phyloP scores from a whole-genome alignment of 1,140 invertebrate species.

The Trichogramma pretiosum region DNA sequence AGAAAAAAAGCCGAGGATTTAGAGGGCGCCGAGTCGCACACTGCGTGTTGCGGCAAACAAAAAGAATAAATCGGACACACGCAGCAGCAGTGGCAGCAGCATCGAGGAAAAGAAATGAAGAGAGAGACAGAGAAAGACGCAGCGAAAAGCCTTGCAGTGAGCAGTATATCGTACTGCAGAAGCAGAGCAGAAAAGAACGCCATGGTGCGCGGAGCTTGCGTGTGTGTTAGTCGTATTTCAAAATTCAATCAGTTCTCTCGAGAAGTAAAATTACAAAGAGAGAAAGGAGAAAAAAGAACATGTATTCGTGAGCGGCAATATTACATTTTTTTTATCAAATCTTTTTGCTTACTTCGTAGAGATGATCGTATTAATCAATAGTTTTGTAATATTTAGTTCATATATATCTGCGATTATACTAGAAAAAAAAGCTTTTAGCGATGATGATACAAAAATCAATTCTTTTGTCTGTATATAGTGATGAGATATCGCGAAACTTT shows the following conservation, averaged over 20 bases:
- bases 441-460: too few relatives aligned
- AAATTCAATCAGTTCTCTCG: conserved; percentile 22
- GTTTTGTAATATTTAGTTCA: too few relatives aligned
- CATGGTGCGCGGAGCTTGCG: not conserved
- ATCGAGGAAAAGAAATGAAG: too few relatives aligned
- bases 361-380: too few relatives aligned
- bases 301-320: not conserved
- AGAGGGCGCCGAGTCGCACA: conserved; percentile 16
- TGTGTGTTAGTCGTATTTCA: conserved; percentile 11
- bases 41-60: conserved; percentile 14
- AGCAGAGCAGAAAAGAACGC: not conserved
- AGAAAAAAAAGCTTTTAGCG: too few relatives aligned
- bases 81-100: not conserved
- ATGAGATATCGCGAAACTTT: too few relatives aligned
- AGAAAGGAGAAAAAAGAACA: not conserved
- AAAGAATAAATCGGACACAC: conserved; percentile 12
- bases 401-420: too few relatives aligned
- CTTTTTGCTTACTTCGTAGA: too few relatives aligned
- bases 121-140: conserved; percentile 6
- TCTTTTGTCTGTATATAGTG: too few relatives aligned
- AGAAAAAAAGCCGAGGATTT: conserved; percentile 4
- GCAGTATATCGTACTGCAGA: too few relatives aligned
- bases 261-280: too few relatives aligned
- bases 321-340: too few relatives aligned
- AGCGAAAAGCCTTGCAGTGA: not conserved